Evolutionary conservation across 2,797 vertebrate genomes (phyloP).

Genomic region (Liparis tanakae): DNA sequence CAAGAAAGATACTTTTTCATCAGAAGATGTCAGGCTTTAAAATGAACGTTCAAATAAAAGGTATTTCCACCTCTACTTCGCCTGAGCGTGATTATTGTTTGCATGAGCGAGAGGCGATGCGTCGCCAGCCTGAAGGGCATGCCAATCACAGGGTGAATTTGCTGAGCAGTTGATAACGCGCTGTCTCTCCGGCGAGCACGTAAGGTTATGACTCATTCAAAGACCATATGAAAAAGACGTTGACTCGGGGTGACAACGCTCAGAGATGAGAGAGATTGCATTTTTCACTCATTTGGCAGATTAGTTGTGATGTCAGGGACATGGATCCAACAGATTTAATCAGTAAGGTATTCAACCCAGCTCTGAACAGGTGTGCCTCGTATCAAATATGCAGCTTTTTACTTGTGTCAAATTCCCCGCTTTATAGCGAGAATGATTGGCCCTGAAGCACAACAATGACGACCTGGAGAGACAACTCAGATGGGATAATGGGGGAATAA

Average conservation of each 20-base stretch:
- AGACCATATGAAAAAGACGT: conserved; percentile 72
- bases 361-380: conserved; percentile 70
- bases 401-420: conserved; percentile 62
- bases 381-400: conserved; percentile 69
- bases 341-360: conserved; percentile 73
- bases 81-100: conserved; percentile 24
- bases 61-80: conserved; percentile 1
- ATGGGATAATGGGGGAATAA: neutral
- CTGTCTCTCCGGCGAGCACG: conserved; percentile 64
- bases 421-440: conserved; percentile 51
- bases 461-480: conserved; percentile 38
- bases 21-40: neutral
- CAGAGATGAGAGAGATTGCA: conserved; percentile 67
- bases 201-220: conserved; percentile 70
- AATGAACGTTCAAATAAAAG: neutral
- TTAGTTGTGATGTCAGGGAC: conserved; percentile 76
- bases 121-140: conserved; percentile 51
- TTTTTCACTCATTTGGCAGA: conserved; percentile 77
- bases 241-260: conserved; percentile 61
- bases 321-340: conserved; percentile 71
- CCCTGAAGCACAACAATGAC: conserved; percentile 52
- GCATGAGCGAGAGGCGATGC: conserved; percentile 46
- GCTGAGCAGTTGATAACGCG: conserved; percentile 66
- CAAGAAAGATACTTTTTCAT: neutral
- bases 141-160: conserved; percentile 60